These are phyloP conservation scores for Megamerina dolium DNA, from an alignment of 2,888 invertebrate species.

Conservation along the genomic window DNA sequence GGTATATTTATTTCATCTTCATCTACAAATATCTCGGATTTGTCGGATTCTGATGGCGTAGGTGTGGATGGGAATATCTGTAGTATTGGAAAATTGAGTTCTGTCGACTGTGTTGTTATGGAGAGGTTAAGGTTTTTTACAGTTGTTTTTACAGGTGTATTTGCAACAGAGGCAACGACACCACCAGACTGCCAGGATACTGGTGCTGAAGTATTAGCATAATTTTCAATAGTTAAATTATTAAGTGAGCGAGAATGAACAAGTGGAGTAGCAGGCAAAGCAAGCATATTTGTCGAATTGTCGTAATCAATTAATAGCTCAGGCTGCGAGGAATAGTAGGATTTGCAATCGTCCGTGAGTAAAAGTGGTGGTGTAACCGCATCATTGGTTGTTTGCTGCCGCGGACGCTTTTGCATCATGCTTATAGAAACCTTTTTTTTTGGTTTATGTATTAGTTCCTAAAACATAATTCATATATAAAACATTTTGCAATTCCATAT, in stretches of 20 bases:
- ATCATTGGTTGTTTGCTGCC: constrained; percentile 5
- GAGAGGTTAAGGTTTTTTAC: background rate
- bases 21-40: constrained; percentile 15
- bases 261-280: constrained; percentile 18
- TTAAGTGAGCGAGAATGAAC: constrained; percentile 24
- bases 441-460: constrained; percentile 22
- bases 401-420: background rate
- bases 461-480: no score
- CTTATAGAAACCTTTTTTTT: constrained; percentile 5
- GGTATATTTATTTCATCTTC: no score
- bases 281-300: constrained; percentile 12
- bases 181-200: background rate
- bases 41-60: constrained; percentile 42
- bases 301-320: constrained; percentile 24
- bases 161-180: background rate
- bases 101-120: background rate
- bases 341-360: constrained; percentile 24
- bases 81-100: constrained; percentile 29
- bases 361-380: constrained; percentile 10
- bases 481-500: no score
- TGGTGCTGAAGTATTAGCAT: background rate
- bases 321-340: constrained; percentile 41
- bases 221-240: constrained; percentile 8
- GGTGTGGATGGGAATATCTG: constrained; percentile 42
- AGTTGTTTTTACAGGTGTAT: background rate